phyloP scores from a whole-genome alignment of 2,113 vertebrate species.

The Carollia perspicillata region DNA sequence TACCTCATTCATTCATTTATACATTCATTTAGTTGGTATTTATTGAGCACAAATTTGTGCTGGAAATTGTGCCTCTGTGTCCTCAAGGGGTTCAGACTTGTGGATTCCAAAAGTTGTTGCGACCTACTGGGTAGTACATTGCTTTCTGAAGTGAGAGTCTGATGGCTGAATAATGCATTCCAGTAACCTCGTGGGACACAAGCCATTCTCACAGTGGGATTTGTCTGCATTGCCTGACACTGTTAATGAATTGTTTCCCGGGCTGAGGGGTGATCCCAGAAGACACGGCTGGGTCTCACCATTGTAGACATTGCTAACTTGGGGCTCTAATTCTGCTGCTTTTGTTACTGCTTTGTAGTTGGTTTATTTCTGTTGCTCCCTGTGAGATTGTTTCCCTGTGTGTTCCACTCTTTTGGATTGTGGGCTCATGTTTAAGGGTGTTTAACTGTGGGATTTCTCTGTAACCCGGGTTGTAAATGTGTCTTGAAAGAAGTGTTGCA shows the following conservation, averaged over 20 bases:
- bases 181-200: background rate
- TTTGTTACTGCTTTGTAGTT: background rate
- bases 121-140: background rate
- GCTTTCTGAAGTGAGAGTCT: background rate
- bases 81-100: background rate
- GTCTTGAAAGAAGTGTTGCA: background rate
- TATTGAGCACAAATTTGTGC: background rate
- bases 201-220: too few species aligned
- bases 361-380: background rate
- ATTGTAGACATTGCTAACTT: background rate
- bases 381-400: background rate
- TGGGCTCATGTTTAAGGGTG: too few species aligned
- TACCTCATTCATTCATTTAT: background rate
- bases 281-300: background rate
- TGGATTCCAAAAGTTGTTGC: constrained; percentile 6
- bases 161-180: background rate
- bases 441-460: background rate
- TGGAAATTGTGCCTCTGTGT: background rate
- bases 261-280: background rate
- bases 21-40: background rate
- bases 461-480: background rate
- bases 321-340: background rate
- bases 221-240: background rate
- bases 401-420: background rate
- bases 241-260: background rate